phyloP scores from a whole-genome alignment of 2,888 invertebrate species.

The Autographa pulchrina region DNA sequence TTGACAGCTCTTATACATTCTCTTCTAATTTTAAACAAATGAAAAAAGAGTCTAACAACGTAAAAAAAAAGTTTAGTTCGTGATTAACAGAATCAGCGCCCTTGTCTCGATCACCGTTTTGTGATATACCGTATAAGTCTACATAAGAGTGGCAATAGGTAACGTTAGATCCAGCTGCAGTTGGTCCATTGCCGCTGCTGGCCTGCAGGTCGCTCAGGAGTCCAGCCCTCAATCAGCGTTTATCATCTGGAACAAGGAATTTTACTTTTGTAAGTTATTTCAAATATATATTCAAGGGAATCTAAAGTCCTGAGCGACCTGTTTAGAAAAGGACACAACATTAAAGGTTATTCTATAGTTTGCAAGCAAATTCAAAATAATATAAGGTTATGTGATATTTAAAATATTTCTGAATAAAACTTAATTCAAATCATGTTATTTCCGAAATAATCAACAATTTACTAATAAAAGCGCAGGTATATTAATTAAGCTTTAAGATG shows the following conservation, averaged over 20 bases:
- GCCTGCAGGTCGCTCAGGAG: conserved; percentile 85
- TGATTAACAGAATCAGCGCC: not conserved
- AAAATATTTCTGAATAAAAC: too few species aligned
- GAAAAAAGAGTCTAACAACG: not conserved
- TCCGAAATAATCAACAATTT: too few species aligned
- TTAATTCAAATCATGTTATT: too few species aligned
- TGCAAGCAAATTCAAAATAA: too few species aligned
- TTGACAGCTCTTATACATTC: too few species aligned
- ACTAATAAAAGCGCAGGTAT: too few species aligned
- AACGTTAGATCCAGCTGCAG: conserved; percentile 55
- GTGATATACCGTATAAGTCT: conserved; percentile 21
- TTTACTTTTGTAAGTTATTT: conserved; percentile 80
- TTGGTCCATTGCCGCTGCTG: conserved; percentile 47
- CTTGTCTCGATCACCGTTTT: not conserved
- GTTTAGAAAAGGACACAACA: conserved; percentile 54
- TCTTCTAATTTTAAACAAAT: too few species aligned
- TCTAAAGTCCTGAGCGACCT: conserved; percentile 86
- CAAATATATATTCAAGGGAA: conserved; percentile 67
- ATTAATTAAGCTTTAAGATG: too few species aligned
- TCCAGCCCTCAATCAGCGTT: conserved; percentile 87
- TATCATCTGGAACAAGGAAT: conserved; percentile 88
- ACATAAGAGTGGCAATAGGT: conserved; percentile 42
- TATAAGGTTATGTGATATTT: too few species aligned
- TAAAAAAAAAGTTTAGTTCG: not conserved
- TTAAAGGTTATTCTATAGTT: conserved; percentile 20